Evolutionary conservation across 2,888 invertebrate genomes (phyloP), one percentile per base, ranked within the genome.

Genomic region (Thecocarcelia acutangulata): DNA sequence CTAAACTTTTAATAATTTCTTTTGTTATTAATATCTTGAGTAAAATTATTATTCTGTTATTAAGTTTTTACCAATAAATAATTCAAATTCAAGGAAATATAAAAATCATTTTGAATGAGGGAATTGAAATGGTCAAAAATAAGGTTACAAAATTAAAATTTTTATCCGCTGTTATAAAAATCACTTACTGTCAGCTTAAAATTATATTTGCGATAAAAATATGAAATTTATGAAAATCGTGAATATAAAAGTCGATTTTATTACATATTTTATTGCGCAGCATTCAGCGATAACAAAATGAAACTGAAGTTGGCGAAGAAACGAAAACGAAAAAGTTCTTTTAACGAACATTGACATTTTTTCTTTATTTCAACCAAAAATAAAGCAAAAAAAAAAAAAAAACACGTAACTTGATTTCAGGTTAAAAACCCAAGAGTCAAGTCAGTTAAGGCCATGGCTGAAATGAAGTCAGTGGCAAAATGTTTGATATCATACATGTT

Each of bases 211-310:
- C 42, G 64, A 82, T 82, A 77, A 82, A 82, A 82, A 58, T 82
- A 52, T 46, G 15, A 69, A 77, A 77, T 68, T 83, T 83, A 79
- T 83, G 59, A 66, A 79, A 79, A 78, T 70, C 73, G 73, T 82
- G 78, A 75, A 78, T 64, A 84, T 84, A 78, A 84, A 84, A 84
- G 81, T 84, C 75, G 84, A 84, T 85, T 85, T 85, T 84, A 84
- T 85, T 85, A 84, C 83, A 83, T 56, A 73, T 75, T 83, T 84
- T 84, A 84, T 85, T 82, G 64, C 80, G 61, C 33, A 28, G 66
- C 42, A 72, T 63, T 64, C 19, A 48, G 80, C 83, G 85, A 84
- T 84, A 85, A 85, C 63, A 58, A 64, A 24, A 42, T 64, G 56
- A 76, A 61, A 42, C n/a, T 42, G 44, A 46, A 69, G 46, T 33